These are phyloP conservation scores for Aegypius monachus DNA, from an alignment of 2,113 vertebrate genomes.

Conservation along the genomic window DNA sequence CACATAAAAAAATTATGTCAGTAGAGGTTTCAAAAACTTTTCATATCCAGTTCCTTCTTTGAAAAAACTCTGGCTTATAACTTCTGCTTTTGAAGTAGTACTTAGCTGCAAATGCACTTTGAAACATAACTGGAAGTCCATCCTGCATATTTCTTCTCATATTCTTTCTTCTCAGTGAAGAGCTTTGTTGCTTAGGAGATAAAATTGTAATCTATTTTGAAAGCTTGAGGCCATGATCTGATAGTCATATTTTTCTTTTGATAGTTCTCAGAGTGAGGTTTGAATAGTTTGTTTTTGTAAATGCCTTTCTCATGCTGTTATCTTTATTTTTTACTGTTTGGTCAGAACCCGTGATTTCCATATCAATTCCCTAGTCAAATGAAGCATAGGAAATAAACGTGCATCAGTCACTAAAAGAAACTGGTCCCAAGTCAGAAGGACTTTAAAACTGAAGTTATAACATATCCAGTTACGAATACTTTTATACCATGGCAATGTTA, in stretches of 20 bases:
- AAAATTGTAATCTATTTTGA: not conserved
- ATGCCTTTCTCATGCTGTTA: not conserved
- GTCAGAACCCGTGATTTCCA: not conserved
- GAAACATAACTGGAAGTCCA: not conserved
- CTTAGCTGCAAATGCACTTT: not conserved
- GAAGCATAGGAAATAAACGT: not conserved
- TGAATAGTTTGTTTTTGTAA: not conserved
- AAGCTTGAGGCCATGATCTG: not conserved
- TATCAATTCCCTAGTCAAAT: not conserved
- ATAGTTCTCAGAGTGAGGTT: not conserved
- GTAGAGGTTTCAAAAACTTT: not conserved
- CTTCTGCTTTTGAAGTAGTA: not conserved
- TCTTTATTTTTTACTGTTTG: not conserved
- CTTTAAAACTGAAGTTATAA: not conserved
- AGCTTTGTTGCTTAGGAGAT: not conserved
- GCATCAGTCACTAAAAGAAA: not conserved
- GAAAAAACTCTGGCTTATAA: not conserved
- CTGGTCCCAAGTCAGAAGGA: not conserved
- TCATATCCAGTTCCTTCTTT: not conserved
- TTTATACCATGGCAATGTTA: not conserved
- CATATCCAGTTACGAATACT: not conserved
- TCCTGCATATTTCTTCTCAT: not conserved
- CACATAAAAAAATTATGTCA: not conserved
- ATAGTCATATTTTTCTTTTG: not conserved
- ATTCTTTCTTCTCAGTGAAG: not conserved